phyloP scores from a whole-genome alignment of 2,888 invertebrate species.

The Parnassius mnemosyne region DNA sequence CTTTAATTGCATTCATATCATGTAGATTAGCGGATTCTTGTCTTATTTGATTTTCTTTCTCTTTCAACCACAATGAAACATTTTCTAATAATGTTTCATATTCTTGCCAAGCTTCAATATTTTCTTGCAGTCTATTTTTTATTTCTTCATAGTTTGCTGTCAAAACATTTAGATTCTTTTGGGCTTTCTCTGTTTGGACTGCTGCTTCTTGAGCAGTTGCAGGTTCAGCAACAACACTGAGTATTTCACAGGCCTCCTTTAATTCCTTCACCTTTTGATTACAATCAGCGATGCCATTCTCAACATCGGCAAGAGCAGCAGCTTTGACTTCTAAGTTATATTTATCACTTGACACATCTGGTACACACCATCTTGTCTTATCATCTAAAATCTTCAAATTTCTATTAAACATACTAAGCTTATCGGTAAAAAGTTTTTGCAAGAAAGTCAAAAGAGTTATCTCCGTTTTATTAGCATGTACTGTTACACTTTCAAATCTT shows the following conservation, averaged over 20 bases:
- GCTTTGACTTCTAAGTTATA: conserved; percentile 96
- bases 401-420: conserved; percentile 89
- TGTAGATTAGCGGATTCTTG: conserved; percentile 86
- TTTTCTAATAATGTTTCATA: conserved; percentile 89
- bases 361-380: conserved; percentile 94
- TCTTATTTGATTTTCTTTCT: conserved; percentile 87
- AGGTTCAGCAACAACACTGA: conserved; percentile 87
- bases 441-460: conserved; percentile 88
- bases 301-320: conserved; percentile 88
- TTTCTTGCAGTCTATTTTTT: conserved; percentile 83
- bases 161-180: conserved; percentile 85
- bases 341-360: conserved; percentile 93
- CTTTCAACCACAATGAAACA: conserved; percentile 88
- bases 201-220: conserved; percentile 84
- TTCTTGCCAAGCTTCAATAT: conserved; percentile 88
- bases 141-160: conserved; percentile 85
- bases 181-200: conserved; percentile 84
- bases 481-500: conserved; percentile 87
- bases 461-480: conserved; percentile 91
- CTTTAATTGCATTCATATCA: conserved; percentile 83
- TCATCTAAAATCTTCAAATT: conserved; percentile 91
- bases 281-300: conserved; percentile 86
- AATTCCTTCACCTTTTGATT: conserved; percentile 84
- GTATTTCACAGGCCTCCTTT: conserved; percentile 84
- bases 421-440: conserved; percentile 93